These are phyloP conservation scores for Myripristis jacobus DNA, from an alignment of 2,797 vertebrate species.

Conservation along the genomic window DNA sequence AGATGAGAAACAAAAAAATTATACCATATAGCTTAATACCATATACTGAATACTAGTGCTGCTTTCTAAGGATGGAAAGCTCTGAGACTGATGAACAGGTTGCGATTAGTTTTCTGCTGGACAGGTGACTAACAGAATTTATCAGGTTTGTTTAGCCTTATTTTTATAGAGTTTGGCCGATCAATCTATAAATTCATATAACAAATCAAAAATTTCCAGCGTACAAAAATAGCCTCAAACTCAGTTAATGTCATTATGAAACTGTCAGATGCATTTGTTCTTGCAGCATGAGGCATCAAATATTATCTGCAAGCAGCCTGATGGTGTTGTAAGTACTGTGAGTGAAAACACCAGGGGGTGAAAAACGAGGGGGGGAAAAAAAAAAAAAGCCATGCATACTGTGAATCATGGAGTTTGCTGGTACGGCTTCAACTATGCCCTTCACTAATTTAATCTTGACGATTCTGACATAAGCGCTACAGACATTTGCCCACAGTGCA, in stretches of 20 bases:
- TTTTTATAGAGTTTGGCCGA: too few relatives aligned
- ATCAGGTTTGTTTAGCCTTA: too few relatives aligned
- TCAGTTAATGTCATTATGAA: slow-evolving; percentile 2
- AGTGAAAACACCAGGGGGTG: slow-evolving; percentile 27
- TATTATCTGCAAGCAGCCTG: slow-evolving; percentile 22
- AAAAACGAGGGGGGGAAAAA: slow-evolving; percentile 29
- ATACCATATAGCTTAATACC: too few relatives aligned
- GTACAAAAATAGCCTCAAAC: background rate
- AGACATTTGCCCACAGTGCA: slow-evolving; percentile 26
- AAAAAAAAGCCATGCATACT: slow-evolving; percentile 8
- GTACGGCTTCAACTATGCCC: slow-evolving; percentile 20
- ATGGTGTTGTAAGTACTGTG: background rate
- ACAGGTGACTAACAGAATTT: too few relatives aligned
- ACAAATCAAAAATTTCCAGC: background rate
- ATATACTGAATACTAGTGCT: too few relatives aligned
- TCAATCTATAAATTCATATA: too few relatives aligned
- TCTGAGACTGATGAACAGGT: too few relatives aligned
- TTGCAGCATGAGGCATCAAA: slow-evolving; percentile 20
- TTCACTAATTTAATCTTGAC: slow-evolving; percentile 34
- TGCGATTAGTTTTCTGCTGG: too few relatives aligned
- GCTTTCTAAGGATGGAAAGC: too few relatives aligned
- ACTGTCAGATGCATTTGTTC: slow-evolving; percentile 22
- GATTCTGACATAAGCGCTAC: slow-evolving; percentile 30
- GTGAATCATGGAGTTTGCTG: slow-evolving; percentile 30
- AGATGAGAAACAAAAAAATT: too few relatives aligned